These are phyloP conservation scores for Tetranychus cinnabarinus DNA, from an alignment of 1,140 invertebrate species.

Conservation along the genomic window DNA sequence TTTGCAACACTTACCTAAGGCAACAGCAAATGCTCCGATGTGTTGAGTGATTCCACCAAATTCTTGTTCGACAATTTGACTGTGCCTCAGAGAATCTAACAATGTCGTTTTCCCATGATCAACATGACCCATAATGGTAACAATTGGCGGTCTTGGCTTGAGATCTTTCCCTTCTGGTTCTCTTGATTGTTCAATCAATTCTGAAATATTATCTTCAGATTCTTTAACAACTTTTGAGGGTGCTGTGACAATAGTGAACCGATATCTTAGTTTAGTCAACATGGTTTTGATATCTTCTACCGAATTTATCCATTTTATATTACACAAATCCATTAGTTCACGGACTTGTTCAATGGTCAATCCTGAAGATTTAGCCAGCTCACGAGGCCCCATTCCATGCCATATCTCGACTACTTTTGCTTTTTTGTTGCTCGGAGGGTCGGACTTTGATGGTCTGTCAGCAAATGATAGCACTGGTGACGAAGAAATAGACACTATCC, in stretches of 20 bases:
- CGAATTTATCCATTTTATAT: neutral
- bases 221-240: neutral
- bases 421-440: neutral
- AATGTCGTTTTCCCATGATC: slow-evolving; percentile 98
- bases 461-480: too few relatives aligned
- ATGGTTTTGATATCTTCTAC: neutral
- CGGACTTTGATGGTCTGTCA: too few relatives aligned
- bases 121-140: slow-evolving; percentile 97
- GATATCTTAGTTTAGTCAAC: neutral
- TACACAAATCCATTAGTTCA: neutral
- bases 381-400: neutral
- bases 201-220: neutral
- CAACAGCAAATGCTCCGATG: slow-evolving; percentile 67
- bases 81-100: slow-evolving; percentile 62
- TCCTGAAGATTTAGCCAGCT: neutral
- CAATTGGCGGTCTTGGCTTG: slow-evolving; percentile 50
- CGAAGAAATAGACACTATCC: too few relatives aligned
- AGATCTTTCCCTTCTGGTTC: neutral
- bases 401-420: neutral
- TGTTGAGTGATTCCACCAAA: slow-evolving; percentile 99
- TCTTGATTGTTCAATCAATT: neutral
- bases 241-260: neutral
- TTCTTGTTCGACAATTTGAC: slow-evolving; percentile 63
- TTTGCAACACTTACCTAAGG: slow-evolving; percentile 1
- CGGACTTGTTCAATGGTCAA: neutral